Conservation (phyloP, 2,888 invertebrate species). For the Apotomis capreana region DNA sequence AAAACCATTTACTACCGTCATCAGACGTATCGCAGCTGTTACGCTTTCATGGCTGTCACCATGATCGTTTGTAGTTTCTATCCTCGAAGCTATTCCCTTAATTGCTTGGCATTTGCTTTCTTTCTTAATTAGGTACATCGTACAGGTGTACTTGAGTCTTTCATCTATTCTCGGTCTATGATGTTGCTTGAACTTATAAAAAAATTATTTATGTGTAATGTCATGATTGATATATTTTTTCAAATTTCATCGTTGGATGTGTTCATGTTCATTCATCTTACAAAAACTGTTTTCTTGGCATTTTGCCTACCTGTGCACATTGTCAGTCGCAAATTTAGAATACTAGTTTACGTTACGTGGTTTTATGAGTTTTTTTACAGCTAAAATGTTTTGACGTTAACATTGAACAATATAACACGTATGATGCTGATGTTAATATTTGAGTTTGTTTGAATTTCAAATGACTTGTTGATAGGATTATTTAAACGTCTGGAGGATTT, state of each 20-base stretch:
- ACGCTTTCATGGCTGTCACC: conserved; percentile 52
- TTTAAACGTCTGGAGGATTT: not conserved
- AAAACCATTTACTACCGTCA: conserved; percentile 33
- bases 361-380: not conserved
- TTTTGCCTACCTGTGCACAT: conserved; percentile 25
- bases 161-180: not conserved
- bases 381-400: conserved; percentile 3
- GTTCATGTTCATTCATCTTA: not conserved
- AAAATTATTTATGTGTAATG: too few species aligned
- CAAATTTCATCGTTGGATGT: not conserved
- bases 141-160: conserved; percentile 4
- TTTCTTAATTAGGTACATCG: conserved; percentile 20
- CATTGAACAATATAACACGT: not conserved
- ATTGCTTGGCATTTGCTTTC: conserved; percentile 27
- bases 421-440: not conserved
- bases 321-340: conserved; percentile 22
- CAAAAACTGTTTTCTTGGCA: conserved; percentile 32
- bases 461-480: not conserved
- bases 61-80: conserved; percentile 32
- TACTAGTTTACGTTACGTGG: conserved; percentile 13
- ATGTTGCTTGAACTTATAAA: too few species aligned
- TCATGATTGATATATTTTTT: not conserved
- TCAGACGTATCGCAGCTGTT: conserved; percentile 40
- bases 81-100: conserved; percentile 36
- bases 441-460: not conserved